Evolutionary conservation across 2,888 invertebrate genomes (phyloP), one percentile per base, ranked within the genome.

Genomic region (Camptogramma bilineatum): DNA sequence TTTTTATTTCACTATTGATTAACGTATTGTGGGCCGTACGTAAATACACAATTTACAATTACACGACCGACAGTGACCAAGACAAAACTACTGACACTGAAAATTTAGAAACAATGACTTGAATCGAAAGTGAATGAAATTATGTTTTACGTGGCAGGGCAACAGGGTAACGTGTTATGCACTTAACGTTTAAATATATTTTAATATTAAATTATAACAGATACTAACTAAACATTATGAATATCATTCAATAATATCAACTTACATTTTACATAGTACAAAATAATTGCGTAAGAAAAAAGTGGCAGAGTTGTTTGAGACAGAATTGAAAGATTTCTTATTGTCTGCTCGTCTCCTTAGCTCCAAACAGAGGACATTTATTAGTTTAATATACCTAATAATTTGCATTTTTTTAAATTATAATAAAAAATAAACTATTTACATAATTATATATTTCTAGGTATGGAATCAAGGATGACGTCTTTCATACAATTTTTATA

Each of bases 291-390:
- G 18, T 13, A 52, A 44, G 28, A 42, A 24, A 10, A 50, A 42
- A 9, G 46, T 47, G 60, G 24, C 47, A 50, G 47, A 56, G 54
- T 50, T 17, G 16, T 31, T 13, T 48, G 28, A 57, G 48, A 53
- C 52, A 63, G 19, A 48, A 31, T 52, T 52, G 2, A 51, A 62
- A 46, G 16, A 48, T n/a, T 21, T 52, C 42, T 63, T 63, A 63
- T 63, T 63, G 57, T 57, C 63, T 57, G 53, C 63, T 63, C 17
- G 19, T 28, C 57, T 57, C 28, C 39, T 44, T 52, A 51, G 56
- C 39, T 52, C 31, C 47, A 57, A 57, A 28, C 44, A 62, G 7
- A 34, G 39, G 24, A 53, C 21, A 18, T 46, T n/a, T 24, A 24
- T 24, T 24, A 4, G 4, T 24, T 24, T 24, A 24, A 4, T 24